Evolutionary conservation across 1,140 invertebrate species (phyloP).

Genomic region (Nixonia krombeini): DNA sequence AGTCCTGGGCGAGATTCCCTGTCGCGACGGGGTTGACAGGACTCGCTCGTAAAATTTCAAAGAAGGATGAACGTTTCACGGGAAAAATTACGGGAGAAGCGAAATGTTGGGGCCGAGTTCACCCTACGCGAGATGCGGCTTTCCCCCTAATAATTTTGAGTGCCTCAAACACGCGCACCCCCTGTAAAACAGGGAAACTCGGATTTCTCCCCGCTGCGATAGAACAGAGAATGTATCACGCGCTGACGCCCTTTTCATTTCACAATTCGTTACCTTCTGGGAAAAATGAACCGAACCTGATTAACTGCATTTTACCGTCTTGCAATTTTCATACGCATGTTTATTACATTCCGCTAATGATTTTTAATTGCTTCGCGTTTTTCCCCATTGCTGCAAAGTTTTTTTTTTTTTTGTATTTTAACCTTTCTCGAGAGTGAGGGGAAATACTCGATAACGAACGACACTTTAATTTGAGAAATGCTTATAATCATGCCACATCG

Average conservation of each 20-base stretch:
- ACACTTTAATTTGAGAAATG: no score
- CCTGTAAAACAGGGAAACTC: slow-evolving; percentile 11
- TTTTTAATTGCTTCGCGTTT: slow-evolving; percentile 1
- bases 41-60: slow-evolving; percentile 10
- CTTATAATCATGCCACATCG: no score
- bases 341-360: neutral
- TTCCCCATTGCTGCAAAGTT: neutral
- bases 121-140: neutral
- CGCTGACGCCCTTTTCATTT: slow-evolving; percentile 13
- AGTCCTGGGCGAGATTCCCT: neutral
- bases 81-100: slow-evolving; percentile 25
- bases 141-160: slow-evolving; percentile 22
- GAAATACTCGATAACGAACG: no score
- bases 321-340: neutral
- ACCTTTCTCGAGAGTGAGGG: no score
- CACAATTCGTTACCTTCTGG: slow-evolving; percentile 4
- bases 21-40: neutral
- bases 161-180: slow-evolving; percentile 24
- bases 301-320: neutral
- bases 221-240: neutral
- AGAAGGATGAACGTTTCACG: slow-evolving; percentile 25
- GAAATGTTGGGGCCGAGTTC: slow-evolving; percentile 23
- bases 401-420: neutral
- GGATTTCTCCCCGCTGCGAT: slow-evolving; percentile 3
- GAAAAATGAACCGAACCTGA: neutral